Conservation (phyloP, 2,113 vertebrate species). For the Delphinapterus leucas region DNA sequence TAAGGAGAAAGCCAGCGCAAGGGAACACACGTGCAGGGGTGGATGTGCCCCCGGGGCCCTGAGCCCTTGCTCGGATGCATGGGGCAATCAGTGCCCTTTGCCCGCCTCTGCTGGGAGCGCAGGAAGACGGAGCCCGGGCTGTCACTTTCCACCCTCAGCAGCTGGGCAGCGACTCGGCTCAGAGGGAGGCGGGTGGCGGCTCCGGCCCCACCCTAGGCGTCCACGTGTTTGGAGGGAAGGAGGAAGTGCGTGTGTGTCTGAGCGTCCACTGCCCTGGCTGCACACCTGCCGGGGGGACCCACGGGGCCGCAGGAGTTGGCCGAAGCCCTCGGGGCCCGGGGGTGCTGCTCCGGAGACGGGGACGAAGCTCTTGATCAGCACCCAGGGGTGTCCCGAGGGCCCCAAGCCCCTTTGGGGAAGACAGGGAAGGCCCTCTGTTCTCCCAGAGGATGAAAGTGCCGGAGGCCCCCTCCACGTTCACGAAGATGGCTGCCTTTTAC, state of each 20-base stretch:
- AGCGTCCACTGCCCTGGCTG: slow-evolving; percentile 67
- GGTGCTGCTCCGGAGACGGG: background rate
- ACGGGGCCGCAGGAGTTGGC: background rate
- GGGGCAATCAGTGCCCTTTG: background rate
- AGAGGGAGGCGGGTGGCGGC: background rate
- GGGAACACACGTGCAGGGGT: background rate
- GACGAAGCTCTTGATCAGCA: background rate
- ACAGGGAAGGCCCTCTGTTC: background rate
- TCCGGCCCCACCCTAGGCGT: slow-evolving; percentile 65
- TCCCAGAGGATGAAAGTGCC: background rate
- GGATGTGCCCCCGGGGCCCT: background rate
- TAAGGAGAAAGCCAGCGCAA: background rate
- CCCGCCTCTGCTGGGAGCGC: background rate
- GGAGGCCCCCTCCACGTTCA: background rate
- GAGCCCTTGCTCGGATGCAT: background rate
- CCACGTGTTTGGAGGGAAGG: slow-evolving; percentile 28
- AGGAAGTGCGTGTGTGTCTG: slow-evolving; percentile 77
- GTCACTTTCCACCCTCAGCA: background rate
- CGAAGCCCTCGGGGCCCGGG: background rate
- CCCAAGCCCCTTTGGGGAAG: background rate
- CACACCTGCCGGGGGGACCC: slow-evolving; percentile 68
- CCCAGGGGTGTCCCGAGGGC: background rate
- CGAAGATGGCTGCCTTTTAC: slow-evolving; percentile 78
- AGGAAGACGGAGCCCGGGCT: background rate
- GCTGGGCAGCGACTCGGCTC: background rate